Percentiles rank a stretch among this genome's conserved stretches.
Evolutionary conservation across 2,113 vertebrate genomes (phyloP).

Genomic region (Centropristis striata): DNA sequence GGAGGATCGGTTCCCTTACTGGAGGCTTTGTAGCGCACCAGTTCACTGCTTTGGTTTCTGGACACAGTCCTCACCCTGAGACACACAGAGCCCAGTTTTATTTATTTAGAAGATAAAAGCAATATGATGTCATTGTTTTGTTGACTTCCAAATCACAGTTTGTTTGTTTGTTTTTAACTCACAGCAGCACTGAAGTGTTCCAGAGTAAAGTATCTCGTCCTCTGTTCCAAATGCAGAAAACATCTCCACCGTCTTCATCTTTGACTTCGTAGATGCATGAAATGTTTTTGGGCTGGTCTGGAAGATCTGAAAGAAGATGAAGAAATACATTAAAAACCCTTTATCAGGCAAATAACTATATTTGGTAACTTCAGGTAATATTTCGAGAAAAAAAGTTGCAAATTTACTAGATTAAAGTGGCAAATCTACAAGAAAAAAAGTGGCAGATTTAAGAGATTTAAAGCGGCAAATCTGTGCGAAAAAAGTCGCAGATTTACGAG

Average conservation of each 20-base stretch:
- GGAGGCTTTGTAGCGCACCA: not conserved
- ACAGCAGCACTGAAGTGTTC: conserved; percentile 65
- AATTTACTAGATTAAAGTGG: too few species aligned
- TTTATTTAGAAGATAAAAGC: not conserved
- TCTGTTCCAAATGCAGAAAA: conserved; percentile 79
- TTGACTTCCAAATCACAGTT: not conserved
- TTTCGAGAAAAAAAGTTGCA: too few species aligned
- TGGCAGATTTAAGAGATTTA: too few species aligned
- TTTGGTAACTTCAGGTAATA: too few species aligned
- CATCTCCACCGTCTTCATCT: conserved; percentile 36
- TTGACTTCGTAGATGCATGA: conserved; percentile 68
- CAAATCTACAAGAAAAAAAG: too few species aligned
- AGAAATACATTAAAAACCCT: not conserved
- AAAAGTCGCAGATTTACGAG: too few species aligned
- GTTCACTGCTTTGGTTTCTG: not conserved
- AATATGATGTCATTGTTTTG: too few species aligned
- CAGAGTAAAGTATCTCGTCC: conserved; percentile 71
- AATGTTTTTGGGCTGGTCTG: conserved; percentile 70
- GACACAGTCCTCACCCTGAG: conserved; percentile 67
- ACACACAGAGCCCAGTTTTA: conserved; percentile 50
- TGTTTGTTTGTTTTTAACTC: conserved; percentile 38
- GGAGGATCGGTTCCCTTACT: not conserved
- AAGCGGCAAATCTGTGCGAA: too few species aligned
- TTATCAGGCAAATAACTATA: too few species aligned
- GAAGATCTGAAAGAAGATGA: conserved; percentile 71